Evolutionary conservation across 2,888 invertebrate genomes (phyloP).

Genomic region (Willowsia nigromaculata): DNA sequence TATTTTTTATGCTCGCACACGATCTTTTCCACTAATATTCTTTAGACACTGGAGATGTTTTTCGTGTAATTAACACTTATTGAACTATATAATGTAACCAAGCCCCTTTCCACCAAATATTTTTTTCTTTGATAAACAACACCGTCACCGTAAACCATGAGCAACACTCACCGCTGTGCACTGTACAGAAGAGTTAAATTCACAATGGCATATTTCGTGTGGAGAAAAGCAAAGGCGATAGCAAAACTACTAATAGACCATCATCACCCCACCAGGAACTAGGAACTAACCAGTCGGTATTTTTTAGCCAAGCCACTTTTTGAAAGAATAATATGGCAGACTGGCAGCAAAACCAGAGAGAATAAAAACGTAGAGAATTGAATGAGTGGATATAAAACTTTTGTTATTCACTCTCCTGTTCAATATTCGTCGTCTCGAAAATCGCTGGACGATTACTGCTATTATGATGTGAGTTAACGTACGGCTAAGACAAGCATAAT

Average conservation of each 20-base stretch:
- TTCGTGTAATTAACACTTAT: slow-evolving; percentile 24
- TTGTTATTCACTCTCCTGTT: not conserved
- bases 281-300: slow-evolving; percentile 22
- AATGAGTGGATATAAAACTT: not conserved
- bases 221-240: slow-evolving; percentile 13
- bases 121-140: not conserved
- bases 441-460: slow-evolving; percentile 18
- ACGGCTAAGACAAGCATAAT: not conserved
- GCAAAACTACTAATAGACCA: slow-evolving; percentile 31
- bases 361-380: not conserved
- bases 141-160: not conserved
- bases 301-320: not conserved
- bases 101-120: not conserved
- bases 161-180: slow-evolving; percentile 14
- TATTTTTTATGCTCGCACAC: not conserved
- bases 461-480: not conserved
- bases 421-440: slow-evolving; percentile 26
- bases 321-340: slow-evolving; percentile 13
- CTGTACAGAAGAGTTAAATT: slow-evolving; percentile 9
- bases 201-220: slow-evolving; percentile 9
- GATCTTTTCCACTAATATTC: not conserved
- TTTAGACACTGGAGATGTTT: not conserved
- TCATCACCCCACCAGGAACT: slow-evolving; percentile 45
- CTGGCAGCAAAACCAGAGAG: not conserved
- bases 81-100: not conserved